Base-by-base conservation (phyloP, 2,797 vertebrate species). In the Xenentodon cancila region DNA sequence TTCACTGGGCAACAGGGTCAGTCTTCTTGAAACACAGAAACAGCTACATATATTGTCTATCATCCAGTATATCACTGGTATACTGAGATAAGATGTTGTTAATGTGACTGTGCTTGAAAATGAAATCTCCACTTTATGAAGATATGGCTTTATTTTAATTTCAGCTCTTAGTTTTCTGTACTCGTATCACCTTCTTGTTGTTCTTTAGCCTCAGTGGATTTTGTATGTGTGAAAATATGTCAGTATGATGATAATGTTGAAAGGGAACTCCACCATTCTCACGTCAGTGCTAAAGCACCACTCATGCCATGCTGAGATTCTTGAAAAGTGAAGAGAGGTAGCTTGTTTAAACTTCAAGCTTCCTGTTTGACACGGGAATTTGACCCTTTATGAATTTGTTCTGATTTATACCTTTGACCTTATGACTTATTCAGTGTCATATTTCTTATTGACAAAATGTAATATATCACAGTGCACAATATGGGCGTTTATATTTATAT, bases 1-100 rank as follows among this genome's bases (percentile, higher is more conserved):
- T 55, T 34, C 73, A 46, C 54, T 42, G 55, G 58, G 46, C 47
- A n/a, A 60, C 21, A 63, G 47, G 84, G 84, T 88, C 64, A 85
- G 83, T 83, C 63, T 34, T 7, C 17, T 16, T 58, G 12, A 30
- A 11, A 27, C 9, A 9, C 9, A 59, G 15, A 54, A 25, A 71
- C 30, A 27, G 8, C 21, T 47, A 7, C 9, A 61, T 1, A 9
- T 9, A 8, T 20, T 15, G 30, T 54, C 15, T 37, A 16, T 9
- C 2, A 3, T n/a, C 4, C 7, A 19, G 5, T 15, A 7, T 9
- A 18, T 45, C n/a, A 32, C 9, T 9, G 1, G 9, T 32, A 32
- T 32, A 9, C 9, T 45, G 18, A n/a, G 43, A 48, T 13, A 4
- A 22, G 40, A 9, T 19, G 34, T 5, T n/a, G 32, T 50, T 22